Evolutionary conservation across 2,113 vertebrate species (phyloP).

Genomic region (Hoplias malabaricus): DNA sequence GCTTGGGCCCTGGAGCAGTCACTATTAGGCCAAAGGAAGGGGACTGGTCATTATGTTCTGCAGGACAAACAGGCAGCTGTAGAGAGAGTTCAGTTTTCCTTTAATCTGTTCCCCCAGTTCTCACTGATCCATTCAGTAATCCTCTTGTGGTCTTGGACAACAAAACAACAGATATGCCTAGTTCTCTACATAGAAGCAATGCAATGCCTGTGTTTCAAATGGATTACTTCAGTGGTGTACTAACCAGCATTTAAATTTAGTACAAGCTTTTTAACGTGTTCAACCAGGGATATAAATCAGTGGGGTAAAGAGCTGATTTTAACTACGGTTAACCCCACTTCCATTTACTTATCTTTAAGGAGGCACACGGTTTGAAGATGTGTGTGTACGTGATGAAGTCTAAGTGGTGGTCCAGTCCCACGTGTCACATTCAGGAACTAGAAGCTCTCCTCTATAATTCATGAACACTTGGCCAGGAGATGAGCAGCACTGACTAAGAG

Average conservation of each 20-base stretch:
- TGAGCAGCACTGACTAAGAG: neutral
- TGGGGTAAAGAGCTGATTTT: too few species aligned
- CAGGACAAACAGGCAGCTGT: constrained; percentile 2
- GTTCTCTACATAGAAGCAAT: neutral
- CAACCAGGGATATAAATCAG: too few species aligned
- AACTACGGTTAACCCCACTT: too few species aligned
- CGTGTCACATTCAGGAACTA: neutral
- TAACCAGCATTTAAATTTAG: too few species aligned
- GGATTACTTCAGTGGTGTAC: too few species aligned
- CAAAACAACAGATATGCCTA: too few species aligned
- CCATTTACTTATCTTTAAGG: too few species aligned
- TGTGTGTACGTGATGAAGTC: neutral
- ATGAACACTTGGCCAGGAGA: neutral
- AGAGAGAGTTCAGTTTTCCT: neutral
- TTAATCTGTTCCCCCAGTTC: constrained; percentile 3
- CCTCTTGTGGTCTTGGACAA: neutral
- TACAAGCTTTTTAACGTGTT: too few species aligned
- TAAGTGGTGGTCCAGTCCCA: neutral
- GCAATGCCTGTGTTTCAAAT: too few species aligned
- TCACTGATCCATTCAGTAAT: neutral
- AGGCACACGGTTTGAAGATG: too few species aligned
- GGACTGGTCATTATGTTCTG: neutral
- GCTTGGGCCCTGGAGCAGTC: too few species aligned
- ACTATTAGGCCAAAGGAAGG: neutral
- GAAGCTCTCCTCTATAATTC: neutral